Evolutionary conservation across 2,797 vertebrate genomes (phyloP).

Genomic region (Oophaga sylvatica): DNA sequence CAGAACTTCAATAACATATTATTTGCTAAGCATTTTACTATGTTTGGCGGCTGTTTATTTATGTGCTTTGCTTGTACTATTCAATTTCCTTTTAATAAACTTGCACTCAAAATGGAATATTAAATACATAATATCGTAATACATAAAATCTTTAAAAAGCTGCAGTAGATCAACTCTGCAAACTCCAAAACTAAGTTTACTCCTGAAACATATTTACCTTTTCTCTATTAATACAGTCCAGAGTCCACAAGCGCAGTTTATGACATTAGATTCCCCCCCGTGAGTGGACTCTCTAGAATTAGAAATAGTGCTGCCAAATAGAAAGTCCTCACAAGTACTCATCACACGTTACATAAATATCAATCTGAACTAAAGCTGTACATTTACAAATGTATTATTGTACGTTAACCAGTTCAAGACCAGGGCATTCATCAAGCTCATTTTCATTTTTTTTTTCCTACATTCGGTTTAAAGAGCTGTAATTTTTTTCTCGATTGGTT

Average conservation of each 20-base stretch:
- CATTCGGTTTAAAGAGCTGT: too few relatives aligned
- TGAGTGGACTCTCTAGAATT: neutral
- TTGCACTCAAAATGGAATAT: neutral
- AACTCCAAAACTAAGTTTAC: slow-evolving; percentile 26
- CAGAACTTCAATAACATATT: neutral
- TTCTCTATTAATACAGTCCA: slow-evolving; percentile 6
- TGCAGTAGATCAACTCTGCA: neutral
- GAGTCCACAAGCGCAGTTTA: neutral
- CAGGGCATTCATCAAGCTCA: too few relatives aligned
- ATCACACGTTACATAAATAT: neutral
- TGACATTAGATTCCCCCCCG: neutral
- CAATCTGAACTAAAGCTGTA: neutral
- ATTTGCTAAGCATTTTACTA: neutral
- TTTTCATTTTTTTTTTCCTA: too few relatives aligned
- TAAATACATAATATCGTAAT: neutral
- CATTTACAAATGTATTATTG: neutral
- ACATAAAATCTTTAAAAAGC: slow-evolving; percentile 1
- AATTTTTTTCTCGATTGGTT: too few relatives aligned
- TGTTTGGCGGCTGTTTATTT: neutral
- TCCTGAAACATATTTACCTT: slow-evolving; percentile 22
- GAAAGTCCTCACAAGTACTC: too few relatives aligned
- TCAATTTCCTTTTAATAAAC: neutral
- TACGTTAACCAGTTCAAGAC: neutral
- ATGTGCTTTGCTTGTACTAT: neutral
- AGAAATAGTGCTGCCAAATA: neutral